Evolutionary conservation across 2,113 vertebrate species (phyloP), one percentile per base, ranked within the genome.

Genomic region (Mohoua ochrocephala): DNA sequence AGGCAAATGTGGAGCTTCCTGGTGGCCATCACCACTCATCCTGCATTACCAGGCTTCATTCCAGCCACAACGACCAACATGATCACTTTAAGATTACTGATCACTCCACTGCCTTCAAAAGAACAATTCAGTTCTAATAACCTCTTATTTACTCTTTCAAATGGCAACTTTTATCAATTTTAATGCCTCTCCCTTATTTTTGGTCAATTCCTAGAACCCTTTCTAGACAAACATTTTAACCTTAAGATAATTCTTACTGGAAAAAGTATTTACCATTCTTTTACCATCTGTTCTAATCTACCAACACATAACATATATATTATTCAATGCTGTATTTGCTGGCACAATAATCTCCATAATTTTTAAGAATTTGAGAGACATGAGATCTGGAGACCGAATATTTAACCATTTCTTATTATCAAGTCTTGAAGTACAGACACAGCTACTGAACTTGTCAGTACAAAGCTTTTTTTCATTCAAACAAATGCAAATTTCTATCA

Each of bases 51-150:
- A 65, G 59, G 39, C 68, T 89, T 60, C 68, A 17, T 52, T 84
- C 64, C 39, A 89, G 42, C 28, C 3, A 1, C 44, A 50, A 1
- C 0, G 0, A 57, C 7, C 5, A 69, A 33, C 13, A 23, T 1
- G 1, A 31, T 33, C 67, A 37, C 49, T 83, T 73, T 7, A 50
- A 77, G 13, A 49, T 57, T 60, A 41, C 33, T 47, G 24, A 50
- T 31, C 39, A 42, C 19, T 54, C 57, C 50, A 28, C 23, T 89
- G 23, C 28, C 89, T 73, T 49, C 39, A 87, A 70, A 89, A 54
- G 14, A 70, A 65, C 15, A 67, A 59, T 27, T 45, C 8, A 26
- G 24, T 57, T 83, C 33, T 60, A 89, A 35, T 35, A 79, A 79
- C 4, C 14, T 79, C 54, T 6, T 1, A 56, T 44, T 87, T 83